phyloP scores from a whole-genome alignment of 2,888 invertebrate species.

The Synergus japonicus region DNA sequence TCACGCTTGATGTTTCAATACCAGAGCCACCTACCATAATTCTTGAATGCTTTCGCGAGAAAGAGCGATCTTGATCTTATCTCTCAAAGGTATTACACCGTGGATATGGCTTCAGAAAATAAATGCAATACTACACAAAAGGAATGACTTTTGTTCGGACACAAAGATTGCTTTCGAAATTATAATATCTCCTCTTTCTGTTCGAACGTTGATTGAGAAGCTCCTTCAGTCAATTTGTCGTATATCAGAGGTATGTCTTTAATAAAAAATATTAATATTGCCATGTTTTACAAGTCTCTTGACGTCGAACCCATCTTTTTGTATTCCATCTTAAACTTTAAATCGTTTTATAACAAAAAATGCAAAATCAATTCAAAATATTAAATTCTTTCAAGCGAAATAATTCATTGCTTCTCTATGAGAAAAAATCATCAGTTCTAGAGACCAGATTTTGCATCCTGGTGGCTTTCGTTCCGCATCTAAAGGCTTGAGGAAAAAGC shows the following conservation, averaged over 20 bases:
- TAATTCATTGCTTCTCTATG: neutral
- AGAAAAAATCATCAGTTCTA: neutral
- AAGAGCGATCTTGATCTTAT: constrained; percentile 37
- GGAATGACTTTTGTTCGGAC: constrained; percentile 22
- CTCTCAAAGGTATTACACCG: constrained; percentile 29
- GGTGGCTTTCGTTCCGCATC: neutral
- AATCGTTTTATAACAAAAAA: too few species aligned
- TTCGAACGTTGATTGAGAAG: neutral
- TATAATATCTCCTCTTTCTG: neutral
- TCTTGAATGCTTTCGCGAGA: constrained; percentile 14
- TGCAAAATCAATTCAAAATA: too few species aligned
- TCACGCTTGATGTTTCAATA: constrained; percentile 39
- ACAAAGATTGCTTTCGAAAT: constrained; percentile 14
- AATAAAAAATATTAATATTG: too few species aligned
- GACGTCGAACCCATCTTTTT: too few species aligned
- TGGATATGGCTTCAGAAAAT: constrained; percentile 29
- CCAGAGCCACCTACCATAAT: constrained; percentile 25
- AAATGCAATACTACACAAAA: constrained; percentile 13
- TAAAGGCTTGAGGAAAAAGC: neutral
- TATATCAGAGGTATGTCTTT: neutral
- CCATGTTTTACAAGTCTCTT: too few species aligned
- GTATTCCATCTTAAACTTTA: too few species aligned
- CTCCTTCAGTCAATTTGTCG: neutral
- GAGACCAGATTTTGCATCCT: neutral
- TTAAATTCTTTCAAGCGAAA: neutral